Percentiles rank a stretch among this genome's conserved stretches.
Conservation (phyloP, 2,888 invertebrate species). For the Bombylius major region DNA sequence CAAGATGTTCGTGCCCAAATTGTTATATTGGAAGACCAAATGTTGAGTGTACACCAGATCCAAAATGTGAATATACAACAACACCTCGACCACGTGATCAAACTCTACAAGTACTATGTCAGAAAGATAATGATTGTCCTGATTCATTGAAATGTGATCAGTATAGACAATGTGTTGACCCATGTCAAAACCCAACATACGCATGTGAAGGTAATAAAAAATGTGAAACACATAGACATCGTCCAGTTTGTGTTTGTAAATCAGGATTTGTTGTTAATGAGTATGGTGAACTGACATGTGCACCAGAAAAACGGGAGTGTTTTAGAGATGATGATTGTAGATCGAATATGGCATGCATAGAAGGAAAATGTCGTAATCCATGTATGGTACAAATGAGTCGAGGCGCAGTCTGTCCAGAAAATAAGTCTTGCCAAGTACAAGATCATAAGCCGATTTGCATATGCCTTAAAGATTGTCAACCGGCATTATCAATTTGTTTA, state of each 20-base stretch:
- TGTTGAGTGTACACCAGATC: slow-evolving; percentile 65
- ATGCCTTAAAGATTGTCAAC: slow-evolving; percentile 76
- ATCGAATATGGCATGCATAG: slow-evolving; percentile 71
- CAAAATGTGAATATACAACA: slow-evolving; percentile 55
- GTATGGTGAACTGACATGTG: slow-evolving; percentile 74
- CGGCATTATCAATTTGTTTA: slow-evolving; percentile 75
- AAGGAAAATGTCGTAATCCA: slow-evolving; percentile 75
- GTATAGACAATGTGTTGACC: slow-evolving; percentile 65
- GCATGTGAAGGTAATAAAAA: slow-evolving; percentile 71
- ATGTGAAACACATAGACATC: slow-evolving; percentile 77
- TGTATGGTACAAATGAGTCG: slow-evolving; percentile 50
- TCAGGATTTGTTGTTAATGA: slow-evolving; percentile 81
- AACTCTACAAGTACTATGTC: slow-evolving; percentile 47
- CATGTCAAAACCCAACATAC: slow-evolving; percentile 55
- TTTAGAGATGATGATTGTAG: slow-evolving; percentile 70
- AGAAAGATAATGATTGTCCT: slow-evolving; percentile 57
- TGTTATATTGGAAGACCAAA: slow-evolving; percentile 77
- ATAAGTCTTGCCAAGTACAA: slow-evolving; percentile 76
- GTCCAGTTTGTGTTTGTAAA: slow-evolving; percentile 77
- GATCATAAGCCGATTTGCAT: slow-evolving; percentile 79
- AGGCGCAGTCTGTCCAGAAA: slow-evolving; percentile 58
- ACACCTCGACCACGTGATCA: slow-evolving; percentile 44
- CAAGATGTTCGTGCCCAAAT: slow-evolving; percentile 77
- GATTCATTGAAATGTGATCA: slow-evolving; percentile 60
- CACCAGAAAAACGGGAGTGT: slow-evolving; percentile 70